Conservation (phyloP, 1,140 invertebrate species). For the Anastrepha obliqua region DNA sequence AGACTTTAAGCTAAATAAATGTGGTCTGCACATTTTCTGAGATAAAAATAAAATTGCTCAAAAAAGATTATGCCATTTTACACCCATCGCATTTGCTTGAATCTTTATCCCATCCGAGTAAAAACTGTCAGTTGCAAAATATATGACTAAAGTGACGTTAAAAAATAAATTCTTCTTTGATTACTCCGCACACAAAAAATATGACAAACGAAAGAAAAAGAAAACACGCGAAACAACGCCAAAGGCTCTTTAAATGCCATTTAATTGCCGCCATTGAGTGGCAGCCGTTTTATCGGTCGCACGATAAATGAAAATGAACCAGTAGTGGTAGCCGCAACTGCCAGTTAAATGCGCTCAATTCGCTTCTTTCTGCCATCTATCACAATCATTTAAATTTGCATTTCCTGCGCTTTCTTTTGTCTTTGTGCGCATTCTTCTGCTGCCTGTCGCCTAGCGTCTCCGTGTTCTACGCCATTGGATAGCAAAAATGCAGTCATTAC, state of each 20-base stretch:
- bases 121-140: no score
- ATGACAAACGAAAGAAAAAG: background rate
- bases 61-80: no score
- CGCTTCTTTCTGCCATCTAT: background rate
- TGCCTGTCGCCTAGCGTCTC: background rate
- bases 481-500: slow-evolving; percentile 23
- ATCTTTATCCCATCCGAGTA: no score
- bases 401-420: slow-evolving; percentile 23
- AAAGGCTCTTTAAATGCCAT: background rate
- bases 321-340: background rate
- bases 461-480: background rate
- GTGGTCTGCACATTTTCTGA: no score
- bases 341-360: background rate
- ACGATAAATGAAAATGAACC: background rate
- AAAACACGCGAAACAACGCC: background rate
- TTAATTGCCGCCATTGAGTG: slow-evolving; percentile 19
- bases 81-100: no score
- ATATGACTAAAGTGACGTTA: no score
- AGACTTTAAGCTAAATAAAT: no score
- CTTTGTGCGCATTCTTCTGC: background rate
- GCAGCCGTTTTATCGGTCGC: background rate
- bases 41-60: no score
- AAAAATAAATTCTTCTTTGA: no score
- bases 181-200: no score
- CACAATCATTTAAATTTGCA: slow-evolving; percentile 25